Conservation (phyloP, 2,888 invertebrate genomes). For the Hirtodrosophila histrioides region DNA sequence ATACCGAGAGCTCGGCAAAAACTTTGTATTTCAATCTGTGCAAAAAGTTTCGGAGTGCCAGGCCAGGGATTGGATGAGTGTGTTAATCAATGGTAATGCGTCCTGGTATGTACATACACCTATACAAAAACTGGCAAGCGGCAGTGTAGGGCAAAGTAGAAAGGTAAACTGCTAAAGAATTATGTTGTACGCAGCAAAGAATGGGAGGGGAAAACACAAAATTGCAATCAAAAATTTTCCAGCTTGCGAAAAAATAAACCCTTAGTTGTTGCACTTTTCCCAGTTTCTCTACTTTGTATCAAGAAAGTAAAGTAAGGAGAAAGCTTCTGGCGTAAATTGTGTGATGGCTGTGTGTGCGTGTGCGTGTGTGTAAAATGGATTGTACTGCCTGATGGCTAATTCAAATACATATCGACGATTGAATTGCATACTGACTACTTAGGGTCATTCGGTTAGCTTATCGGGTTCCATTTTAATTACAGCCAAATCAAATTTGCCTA, state of each 20-base stretch:
- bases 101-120: conserved; percentile 43
- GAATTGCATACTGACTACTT: conserved; percentile 28
- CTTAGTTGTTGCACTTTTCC: conserved; percentile 19
- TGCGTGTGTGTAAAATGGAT: not conserved
- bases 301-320: conserved; percentile 5
- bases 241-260: conserved; percentile 28
- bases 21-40: conserved; percentile 77
- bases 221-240: conserved; percentile 71
- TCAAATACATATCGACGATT: conserved; percentile 20
- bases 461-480: conserved; percentile 59
- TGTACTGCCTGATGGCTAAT: not conserved
- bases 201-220: conserved; percentile 53
- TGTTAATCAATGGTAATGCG: conserved; percentile 79
- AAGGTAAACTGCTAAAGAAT: conserved; percentile 58
- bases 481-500: conserved; percentile 55
- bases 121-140: conserved; percentile 2
- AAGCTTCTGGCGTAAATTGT: conserved; percentile 18
- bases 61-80: conserved; percentile 62
- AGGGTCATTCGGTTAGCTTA: conserved; percentile 22
- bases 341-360: not conserved
- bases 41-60: conserved; percentile 62
- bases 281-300: not conserved
- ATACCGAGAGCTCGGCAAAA: conserved; percentile 54
- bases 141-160: not conserved
- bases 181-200: conserved; percentile 29